These are phyloP conservation scores for Carapus acus DNA, from an alignment of 2,797 vertebrate species.

Conservation along the genomic window DNA sequence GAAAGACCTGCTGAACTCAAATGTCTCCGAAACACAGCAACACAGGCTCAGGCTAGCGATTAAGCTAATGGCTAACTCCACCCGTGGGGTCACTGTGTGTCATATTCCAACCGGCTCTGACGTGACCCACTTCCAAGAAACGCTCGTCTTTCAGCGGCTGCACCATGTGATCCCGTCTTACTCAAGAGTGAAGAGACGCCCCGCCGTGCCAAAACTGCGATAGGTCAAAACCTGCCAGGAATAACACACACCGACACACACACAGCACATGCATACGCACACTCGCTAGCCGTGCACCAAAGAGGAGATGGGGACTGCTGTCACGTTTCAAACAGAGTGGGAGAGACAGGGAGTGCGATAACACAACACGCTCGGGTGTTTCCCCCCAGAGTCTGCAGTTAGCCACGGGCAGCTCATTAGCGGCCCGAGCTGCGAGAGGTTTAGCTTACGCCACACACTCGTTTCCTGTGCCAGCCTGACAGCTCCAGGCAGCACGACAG, in stretches of 20 bases:
- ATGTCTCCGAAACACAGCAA: too few relatives aligned
- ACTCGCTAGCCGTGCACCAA: conserved; percentile 26
- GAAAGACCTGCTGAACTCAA: too few relatives aligned
- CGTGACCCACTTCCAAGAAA: conserved; percentile 67
- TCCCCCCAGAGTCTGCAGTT: conserved; percentile 46
- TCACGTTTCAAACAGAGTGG: conserved; percentile 23
- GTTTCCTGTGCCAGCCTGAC: conserved; percentile 62
- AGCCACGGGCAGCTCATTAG: conserved; percentile 70
- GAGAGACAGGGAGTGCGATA: conserved; percentile 37
- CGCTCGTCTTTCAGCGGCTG: conserved; percentile 63
- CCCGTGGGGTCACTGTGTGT: conserved; percentile 52
- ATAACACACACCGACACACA: conserved; percentile 19
- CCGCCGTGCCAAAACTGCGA: conserved; percentile 67
- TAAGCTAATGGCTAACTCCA: conserved; percentile 43
- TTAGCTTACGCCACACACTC: conserved; percentile 58
- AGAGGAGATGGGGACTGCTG: conserved; percentile 29
- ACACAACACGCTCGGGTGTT: conserved; percentile 43
- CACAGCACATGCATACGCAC: not conserved
- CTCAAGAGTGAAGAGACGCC: conserved; percentile 66
- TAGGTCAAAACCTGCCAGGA: conserved; percentile 67
- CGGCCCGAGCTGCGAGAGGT: conserved; percentile 57
- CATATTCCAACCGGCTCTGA: conserved; percentile 58
- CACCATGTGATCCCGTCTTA: conserved; percentile 67
- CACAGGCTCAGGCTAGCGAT: conserved; percentile 23
- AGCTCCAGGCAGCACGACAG: conserved; percentile 59